phyloP scores from a whole-genome alignment of 2,888 invertebrate species.

The Neuroscelio doddi region DNA sequence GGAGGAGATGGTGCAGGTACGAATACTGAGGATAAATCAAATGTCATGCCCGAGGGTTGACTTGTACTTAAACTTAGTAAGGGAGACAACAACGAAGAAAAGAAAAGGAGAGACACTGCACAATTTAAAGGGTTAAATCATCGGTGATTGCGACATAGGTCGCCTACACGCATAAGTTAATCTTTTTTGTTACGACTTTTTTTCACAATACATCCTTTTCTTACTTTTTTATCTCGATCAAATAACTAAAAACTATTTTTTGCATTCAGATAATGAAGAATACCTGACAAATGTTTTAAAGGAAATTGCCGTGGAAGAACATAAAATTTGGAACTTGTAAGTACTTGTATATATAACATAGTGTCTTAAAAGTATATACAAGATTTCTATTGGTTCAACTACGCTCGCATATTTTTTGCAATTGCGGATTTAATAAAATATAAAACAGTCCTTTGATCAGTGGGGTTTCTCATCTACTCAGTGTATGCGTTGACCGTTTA shows the following conservation, averaged over 20 bases:
- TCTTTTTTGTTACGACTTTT: too few relatives aligned
- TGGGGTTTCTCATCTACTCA: too few relatives aligned
- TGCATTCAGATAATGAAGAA: conserved; percentile 20
- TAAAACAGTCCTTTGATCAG: too few relatives aligned
- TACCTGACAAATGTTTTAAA: conserved; percentile 21
- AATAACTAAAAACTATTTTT: conserved; percentile 21
- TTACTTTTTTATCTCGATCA: conserved; percentile 15
- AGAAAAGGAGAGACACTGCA: conserved; percentile 15
- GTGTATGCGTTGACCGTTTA: background rate
- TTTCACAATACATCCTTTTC: conserved; percentile 1
- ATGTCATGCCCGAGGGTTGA: conserved; percentile 9
- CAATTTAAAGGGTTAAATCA: conserved; percentile 51
- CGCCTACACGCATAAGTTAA: conserved; percentile 32
- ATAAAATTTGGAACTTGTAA: too few relatives aligned
- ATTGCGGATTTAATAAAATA: background rate
- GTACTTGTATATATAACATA: too few relatives aligned
- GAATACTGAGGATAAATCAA: conserved; percentile 44
- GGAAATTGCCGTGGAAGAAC: too few relatives aligned
- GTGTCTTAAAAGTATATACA: background rate
- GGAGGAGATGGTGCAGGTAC: conserved; percentile 31
- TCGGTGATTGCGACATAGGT: conserved; percentile 50
- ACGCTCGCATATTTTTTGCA: background rate
- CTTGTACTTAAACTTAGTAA: conserved; percentile 26
- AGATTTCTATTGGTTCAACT: background rate
- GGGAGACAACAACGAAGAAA: conserved; percentile 36